phyloP scores from a whole-genome alignment of 2,113 vertebrate species.

The Taxidea taxus region DNA sequence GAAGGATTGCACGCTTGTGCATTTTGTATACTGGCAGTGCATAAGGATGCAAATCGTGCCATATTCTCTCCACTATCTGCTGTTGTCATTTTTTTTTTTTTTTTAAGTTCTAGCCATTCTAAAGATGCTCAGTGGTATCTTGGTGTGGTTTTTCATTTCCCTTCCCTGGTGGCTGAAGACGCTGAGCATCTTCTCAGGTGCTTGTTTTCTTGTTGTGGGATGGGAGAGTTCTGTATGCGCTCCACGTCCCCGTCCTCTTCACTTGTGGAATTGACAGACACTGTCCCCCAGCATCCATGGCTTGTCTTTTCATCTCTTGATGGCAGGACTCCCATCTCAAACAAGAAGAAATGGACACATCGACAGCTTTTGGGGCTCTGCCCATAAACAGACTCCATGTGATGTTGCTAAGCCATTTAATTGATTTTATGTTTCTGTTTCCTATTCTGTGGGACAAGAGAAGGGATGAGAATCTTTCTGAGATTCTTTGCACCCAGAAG shows the following conservation, averaged over 20 bases:
- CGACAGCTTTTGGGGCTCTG: neutral
- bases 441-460: neutral
- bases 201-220: neutral
- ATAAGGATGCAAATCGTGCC: neutral
- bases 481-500: neutral
- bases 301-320: neutral
- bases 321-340: neutral
- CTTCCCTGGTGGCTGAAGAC: neutral
- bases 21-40: neutral
- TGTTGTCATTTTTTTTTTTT: neutral
- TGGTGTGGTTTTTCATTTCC: neutral
- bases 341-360: neutral
- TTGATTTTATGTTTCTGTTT: neutral
- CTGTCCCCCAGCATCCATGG: neutral
- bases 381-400: neutral
- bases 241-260: neutral
- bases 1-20: neutral
- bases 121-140: neutral
- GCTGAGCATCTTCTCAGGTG: neutral
- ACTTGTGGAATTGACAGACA: neutral
- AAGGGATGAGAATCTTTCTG: neutral
- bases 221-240: neutral
- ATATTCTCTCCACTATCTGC: neutral
- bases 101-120: neutral
- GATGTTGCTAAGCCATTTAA: neutral